These are phyloP conservation scores for Acleris laterana DNA, from an alignment of 2,888 invertebrate species.

Conservation along the genomic window DNA sequence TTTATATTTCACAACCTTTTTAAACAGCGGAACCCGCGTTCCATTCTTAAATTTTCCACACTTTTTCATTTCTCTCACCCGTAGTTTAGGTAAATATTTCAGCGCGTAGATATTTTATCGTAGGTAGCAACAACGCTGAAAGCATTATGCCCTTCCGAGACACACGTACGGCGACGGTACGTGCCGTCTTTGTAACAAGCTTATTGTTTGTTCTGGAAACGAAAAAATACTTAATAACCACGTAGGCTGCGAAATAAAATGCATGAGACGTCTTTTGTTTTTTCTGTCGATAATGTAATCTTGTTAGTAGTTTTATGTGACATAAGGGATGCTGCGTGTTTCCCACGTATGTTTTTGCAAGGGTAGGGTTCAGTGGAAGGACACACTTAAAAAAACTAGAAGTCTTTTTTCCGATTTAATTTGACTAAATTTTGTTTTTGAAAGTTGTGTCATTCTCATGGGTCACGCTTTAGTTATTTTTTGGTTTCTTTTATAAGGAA, in stretches of 20 bases:
- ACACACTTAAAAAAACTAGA: too few species aligned
- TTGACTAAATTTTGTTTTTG: too few species aligned
- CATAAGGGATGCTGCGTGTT: constrained; percentile 13
- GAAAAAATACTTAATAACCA: constrained; percentile 48
- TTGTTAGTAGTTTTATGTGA: constrained; percentile 32
- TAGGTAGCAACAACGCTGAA: constrained; percentile 38
- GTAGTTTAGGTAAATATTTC: constrained; percentile 37
- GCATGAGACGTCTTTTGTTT: constrained; percentile 34
- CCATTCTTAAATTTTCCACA: constrained; percentile 7
- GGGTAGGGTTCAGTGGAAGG: too few species aligned
- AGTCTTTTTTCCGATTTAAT: too few species aligned
- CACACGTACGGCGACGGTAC: constrained; percentile 47
- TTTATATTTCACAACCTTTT: too few species aligned
- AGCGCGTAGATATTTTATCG: constrained; percentile 32
- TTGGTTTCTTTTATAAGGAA: too few species aligned
- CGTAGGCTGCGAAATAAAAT: constrained; percentile 35
- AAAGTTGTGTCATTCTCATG: too few species aligned
- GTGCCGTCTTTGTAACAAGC: constrained; percentile 52
- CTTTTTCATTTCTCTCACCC: constrained; percentile 22
- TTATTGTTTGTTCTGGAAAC: constrained; percentile 46
- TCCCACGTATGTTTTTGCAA: background rate
- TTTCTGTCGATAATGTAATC: constrained; percentile 30
- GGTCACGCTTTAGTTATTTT: too few species aligned
- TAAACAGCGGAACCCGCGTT: background rate
- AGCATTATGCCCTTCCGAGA: constrained; percentile 43